Base-by-base conservation (phyloP, 2,888 invertebrate genomes). In the Caradrina kadenii region DNA sequence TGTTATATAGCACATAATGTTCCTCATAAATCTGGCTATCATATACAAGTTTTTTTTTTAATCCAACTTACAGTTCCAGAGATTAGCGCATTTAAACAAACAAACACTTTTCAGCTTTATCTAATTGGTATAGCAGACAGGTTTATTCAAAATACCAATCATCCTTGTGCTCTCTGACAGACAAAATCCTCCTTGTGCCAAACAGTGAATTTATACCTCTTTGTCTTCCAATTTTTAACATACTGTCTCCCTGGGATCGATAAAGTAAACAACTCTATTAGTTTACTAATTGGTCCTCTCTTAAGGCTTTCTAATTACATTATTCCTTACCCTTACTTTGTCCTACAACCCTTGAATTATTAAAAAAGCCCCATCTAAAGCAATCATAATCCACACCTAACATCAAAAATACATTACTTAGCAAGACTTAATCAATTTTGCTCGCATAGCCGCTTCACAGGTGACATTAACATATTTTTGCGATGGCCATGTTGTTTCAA, bases 401-500 rank as follows among this genome's bases (percentile, higher is more conserved):
- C 76, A 64, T 80, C 76, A 81, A 85, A 83, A 76, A 80, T 80
- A 78, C 86, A 72, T 85, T 78, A 80, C 84, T 86, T 80, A 78
- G 76, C 74, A 63, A 68, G 79, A 81, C 82, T 86, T 87, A 87
- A 87, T 89, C 88, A 89, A 89, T 89, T 86, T 87, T 81, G 79
- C 81, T 81, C 81, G 73, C 84, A 87, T 89, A 87, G 81, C 86
- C 86, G 86, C 87, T 83, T 86, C 90, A 83, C 87, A 88, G 87
- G 89, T 88, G 87, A 78, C 85, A 94, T 95, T 94, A 91, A 89
- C 95, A 95, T 94, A 94, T 93, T 93, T 94, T 93, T 91, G 92
- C 91, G 90, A 89, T 91, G 91, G 83, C 87, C 88, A 82, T 86
- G 90, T 87, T 88, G 84, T 92, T 90, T 93, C 94, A 95, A 94